A percentile compares a stretch with the other conserved stretches of the same genome.
These are phyloP conservation scores for Sympetrum striolatum DNA, from an alignment of 2,888 invertebrate genomes.

Conservation along the genomic window DNA sequence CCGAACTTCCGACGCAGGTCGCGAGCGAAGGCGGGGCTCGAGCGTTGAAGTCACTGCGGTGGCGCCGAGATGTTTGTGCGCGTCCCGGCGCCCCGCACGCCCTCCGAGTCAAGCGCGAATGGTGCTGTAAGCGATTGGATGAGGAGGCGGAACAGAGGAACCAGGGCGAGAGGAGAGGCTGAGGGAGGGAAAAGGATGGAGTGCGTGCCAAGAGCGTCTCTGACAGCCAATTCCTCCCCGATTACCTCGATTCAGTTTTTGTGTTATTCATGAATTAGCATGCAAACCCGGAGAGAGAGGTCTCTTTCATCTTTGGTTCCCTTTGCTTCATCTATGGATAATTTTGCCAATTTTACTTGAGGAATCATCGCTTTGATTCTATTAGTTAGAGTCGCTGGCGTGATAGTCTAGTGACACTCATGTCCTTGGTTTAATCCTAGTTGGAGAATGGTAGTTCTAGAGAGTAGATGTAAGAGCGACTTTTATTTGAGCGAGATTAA, in stretches of 20 bases:
- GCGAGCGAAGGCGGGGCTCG: background rate
- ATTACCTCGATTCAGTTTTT: background rate
- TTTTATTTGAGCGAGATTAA: no score
- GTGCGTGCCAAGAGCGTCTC: background rate
- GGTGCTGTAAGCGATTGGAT: background rate
- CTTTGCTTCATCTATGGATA: no score
- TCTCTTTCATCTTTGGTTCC: no score
- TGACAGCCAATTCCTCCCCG: background rate
- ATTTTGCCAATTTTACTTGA: no score
- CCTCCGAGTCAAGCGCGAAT: slow-evolving; percentile 25
- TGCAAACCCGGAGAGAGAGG: background rate
- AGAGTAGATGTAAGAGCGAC: no score
- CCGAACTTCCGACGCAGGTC: background rate
- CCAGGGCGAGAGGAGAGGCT: background rate
- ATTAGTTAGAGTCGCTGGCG: no score
- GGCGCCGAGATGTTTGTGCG: slow-evolving; percentile 1
- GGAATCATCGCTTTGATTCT: no score
- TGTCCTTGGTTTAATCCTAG: no score
- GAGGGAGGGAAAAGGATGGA: background rate
- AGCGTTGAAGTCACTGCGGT: slow-evolving; percentile 29
- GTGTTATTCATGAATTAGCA: background rate
- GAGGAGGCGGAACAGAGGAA: background rate
- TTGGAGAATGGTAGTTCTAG: no score
- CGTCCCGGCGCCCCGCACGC: slow-evolving; percentile 2
- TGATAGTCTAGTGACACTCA: no score